Conservation (phyloP, 2,888 invertebrate species). For the Calliphora vomitoria region DNA sequence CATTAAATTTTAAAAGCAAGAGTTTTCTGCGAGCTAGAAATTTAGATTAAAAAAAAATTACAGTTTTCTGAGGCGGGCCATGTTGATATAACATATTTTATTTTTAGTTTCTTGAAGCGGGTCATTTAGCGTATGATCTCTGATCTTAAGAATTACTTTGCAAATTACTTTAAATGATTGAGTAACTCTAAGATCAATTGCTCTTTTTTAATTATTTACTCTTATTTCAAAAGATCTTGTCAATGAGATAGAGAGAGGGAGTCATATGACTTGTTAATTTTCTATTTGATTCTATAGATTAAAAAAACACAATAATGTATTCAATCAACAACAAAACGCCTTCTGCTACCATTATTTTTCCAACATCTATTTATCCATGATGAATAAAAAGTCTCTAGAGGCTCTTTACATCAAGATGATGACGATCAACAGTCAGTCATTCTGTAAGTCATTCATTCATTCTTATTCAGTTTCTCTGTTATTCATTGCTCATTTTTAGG, state of each 20-base stretch:
- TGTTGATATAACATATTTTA: too few species aligned
- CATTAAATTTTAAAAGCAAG: too few species aligned
- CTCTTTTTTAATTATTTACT: neutral
- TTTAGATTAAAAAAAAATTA: too few species aligned
- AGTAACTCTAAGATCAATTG: neutral
- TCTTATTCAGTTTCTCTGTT: too few species aligned
- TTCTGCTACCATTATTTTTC: slow-evolving; percentile 22
- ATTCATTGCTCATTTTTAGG: slow-evolving; percentile 28
- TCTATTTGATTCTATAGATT: slow-evolving; percentile 17
- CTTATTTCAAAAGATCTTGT: neutral
- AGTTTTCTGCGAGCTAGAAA: too few species aligned
- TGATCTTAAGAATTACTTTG: neutral
- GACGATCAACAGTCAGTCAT: neutral
- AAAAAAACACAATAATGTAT: slow-evolving; percentile 12
- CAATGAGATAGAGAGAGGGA: neutral
- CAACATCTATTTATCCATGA: neutral
- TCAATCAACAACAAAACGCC: slow-evolving; percentile 51
- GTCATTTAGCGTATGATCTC: too few species aligned
- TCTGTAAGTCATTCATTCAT: neutral
- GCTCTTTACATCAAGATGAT: slow-evolving; percentile 11
- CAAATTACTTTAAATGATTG: neutral
- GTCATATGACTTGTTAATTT: slow-evolving; percentile 50
- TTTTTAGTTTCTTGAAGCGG: too few species aligned
- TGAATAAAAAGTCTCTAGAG: slow-evolving; percentile 31
- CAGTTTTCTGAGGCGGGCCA: too few species aligned